Percentiles rank a stretch among this genome's conserved stretches.
phyloP scores from a whole-genome alignment of 2,797 vertebrate genomes.

The Otolemur crassicaudatus region DNA sequence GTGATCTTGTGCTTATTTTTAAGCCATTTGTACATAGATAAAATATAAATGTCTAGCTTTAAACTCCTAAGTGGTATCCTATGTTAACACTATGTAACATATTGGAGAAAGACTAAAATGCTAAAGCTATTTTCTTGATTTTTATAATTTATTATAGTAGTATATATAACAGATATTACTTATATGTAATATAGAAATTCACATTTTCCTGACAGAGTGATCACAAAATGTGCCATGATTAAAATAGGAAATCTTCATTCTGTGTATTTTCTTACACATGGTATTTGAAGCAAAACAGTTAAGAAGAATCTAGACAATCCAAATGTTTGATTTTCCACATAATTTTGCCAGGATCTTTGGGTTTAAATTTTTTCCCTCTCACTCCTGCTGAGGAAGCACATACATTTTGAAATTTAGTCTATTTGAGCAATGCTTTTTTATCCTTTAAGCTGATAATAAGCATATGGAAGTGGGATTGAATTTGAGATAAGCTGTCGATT shows the following conservation, averaged over 20 bases:
- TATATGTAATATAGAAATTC: slow-evolving; percentile 7
- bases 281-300: slow-evolving; percentile 66
- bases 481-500: slow-evolving; percentile 74
- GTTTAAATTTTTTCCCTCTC: slow-evolving; percentile 32
- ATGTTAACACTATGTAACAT: background rate
- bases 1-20: slow-evolving; percentile 55
- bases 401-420: slow-evolving; percentile 59
- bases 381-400: slow-evolving; percentile 49
- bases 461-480: slow-evolving; percentile 72
- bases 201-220: slow-evolving; percentile 44
- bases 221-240: slow-evolving; percentile 48
- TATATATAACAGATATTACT: background rate
- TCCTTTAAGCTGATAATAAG: slow-evolving; percentile 68
- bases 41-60: slow-evolving; percentile 35
- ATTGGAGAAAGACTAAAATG: background rate
- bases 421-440: slow-evolving; percentile 29
- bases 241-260: slow-evolving; percentile 54
- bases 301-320: slow-evolving; percentile 46
- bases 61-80: slow-evolving; percentile 14
- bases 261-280: slow-evolving; percentile 67
- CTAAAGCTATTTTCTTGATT: background rate
- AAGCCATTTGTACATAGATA: slow-evolving; percentile 26
- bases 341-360: slow-evolving; percentile 68
- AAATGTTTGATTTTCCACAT: slow-evolving; percentile 63
- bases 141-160: background rate